A percentile compares a stretch with the other conserved stretches of the same genome.
Conservation (phyloP, 2,113 vertebrate genomes). For the Petrocephalus microphthalmus region DNA sequence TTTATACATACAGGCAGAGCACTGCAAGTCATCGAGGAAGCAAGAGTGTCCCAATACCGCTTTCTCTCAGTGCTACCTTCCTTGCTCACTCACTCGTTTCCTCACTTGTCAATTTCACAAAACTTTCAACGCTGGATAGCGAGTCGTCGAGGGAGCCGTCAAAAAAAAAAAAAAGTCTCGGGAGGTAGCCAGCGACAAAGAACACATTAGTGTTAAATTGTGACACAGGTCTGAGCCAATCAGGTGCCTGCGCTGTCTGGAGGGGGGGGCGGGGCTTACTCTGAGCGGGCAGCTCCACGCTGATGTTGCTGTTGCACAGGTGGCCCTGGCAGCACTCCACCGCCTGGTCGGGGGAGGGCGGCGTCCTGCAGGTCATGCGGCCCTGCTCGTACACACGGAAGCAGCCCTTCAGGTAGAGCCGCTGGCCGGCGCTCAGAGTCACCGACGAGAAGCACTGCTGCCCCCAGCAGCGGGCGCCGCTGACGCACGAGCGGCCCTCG, state of each 20-base stretch:
- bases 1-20: neutral
- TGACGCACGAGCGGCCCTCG: constrained; percentile 75
- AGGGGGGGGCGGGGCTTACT: constrained; percentile 50
- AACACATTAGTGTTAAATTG: neutral
- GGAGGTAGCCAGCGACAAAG: neutral
- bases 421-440: constrained; percentile 70
- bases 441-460: constrained; percentile 89
- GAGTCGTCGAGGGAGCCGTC: neutral
- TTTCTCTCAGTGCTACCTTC: neutral
- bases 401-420: constrained; percentile 87
- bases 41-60: neutral
- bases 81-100: neutral
- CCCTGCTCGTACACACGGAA: constrained; percentile 84
- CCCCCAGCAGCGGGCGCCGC: constrained; percentile 71
- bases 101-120: neutral
- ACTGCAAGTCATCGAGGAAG: neutral
- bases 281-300: constrained; percentile 76
- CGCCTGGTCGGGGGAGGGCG: constrained; percentile 72
- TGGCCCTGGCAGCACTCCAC: constrained; percentile 91
- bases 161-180: neutral
- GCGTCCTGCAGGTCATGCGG: constrained; percentile 82
- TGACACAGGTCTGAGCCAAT: neutral
- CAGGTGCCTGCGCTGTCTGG: neutral
- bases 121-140: neutral
- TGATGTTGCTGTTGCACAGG: constrained; percentile 93